A percentile compares a stretch with the other conserved stretches of the same genome.
Evolutionary conservation across 2,888 invertebrate genomes (phyloP).

Genomic region (Aporophyla nigra): DNA sequence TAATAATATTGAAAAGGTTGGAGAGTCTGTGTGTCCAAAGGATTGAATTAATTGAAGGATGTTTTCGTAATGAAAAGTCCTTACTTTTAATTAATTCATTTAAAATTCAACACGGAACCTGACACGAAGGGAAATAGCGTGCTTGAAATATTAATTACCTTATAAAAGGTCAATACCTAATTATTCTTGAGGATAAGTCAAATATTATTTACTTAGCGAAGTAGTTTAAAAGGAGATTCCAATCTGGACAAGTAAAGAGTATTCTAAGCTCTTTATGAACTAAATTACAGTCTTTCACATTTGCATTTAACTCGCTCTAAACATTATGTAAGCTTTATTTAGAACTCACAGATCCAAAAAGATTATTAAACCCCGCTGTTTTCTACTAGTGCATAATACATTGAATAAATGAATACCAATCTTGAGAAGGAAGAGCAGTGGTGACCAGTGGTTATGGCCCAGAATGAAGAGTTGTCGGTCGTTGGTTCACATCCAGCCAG

Average conservation of each 20-base stretch:
- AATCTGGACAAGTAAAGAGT: too few species aligned
- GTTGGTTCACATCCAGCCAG: too few species aligned
- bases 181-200: background rate
- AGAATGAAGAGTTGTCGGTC: too few species aligned
- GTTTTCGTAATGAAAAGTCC: slow-evolving; percentile 35
- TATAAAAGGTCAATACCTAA: slow-evolving; percentile 11
- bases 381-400: background rate
- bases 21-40: slow-evolving; percentile 32
- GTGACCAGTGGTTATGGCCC: too few species aligned
- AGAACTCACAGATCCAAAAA: background rate
- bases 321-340: slow-evolving; percentile 7
- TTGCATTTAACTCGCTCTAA: background rate
- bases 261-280: slow-evolving; percentile 16
- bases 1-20: slow-evolving; percentile 22
- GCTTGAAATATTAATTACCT: slow-evolving; percentile 44
- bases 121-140: slow-evolving; percentile 22
- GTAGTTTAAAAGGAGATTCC: background rate
- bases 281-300: slow-evolving; percentile 7
- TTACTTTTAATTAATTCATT: slow-evolving; percentile 54
- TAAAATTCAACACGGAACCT: slow-evolving; percentile 44
- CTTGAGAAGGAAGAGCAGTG: too few species aligned
- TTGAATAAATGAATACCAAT: background rate
- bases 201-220: background rate
- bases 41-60: slow-evolving; percentile 53
- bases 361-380: background rate